A percentile compares a stretch with the other conserved stretches of the same genome.
Conservation (phyloP, 2,888 invertebrate species). For the Teinopalpus imperialis region DNA sequence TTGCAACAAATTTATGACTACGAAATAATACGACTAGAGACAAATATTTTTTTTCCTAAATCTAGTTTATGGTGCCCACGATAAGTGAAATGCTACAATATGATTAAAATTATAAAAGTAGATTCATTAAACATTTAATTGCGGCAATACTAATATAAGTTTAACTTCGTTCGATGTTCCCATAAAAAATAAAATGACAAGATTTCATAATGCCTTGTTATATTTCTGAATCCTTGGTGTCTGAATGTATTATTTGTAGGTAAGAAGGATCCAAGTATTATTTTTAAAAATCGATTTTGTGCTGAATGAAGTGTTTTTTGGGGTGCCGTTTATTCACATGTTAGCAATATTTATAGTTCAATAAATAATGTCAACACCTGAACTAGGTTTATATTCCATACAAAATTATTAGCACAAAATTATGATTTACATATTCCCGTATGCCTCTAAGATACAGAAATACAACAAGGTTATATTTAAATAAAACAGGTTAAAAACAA, state of each 20-base stretch:
- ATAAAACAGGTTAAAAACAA: slow-evolving; percentile 13
- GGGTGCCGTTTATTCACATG: too few relatives aligned
- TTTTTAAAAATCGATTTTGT: too few relatives aligned
- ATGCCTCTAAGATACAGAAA: not conserved
- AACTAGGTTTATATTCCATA: too few relatives aligned
- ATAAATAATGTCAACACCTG: too few relatives aligned
- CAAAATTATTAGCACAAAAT: too few relatives aligned
- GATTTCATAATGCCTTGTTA: slow-evolving; percentile 13
- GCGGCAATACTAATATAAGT: slow-evolving; percentile 7
- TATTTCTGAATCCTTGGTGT: too few relatives aligned
- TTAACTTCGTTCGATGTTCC: slow-evolving; percentile 21
- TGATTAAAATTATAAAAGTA: slow-evolving; percentile 20
- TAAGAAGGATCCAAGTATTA: too few relatives aligned
- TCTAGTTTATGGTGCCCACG: slow-evolving; percentile 24
- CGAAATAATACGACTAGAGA: slow-evolving; percentile 72
- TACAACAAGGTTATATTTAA: not conserved
- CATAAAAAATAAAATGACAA: slow-evolving; percentile 19
- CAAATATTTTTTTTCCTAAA: slow-evolving; percentile 38
- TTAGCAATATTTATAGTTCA: too few relatives aligned
- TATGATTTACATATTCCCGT: not conserved
- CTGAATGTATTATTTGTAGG: too few relatives aligned
- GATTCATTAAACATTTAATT: slow-evolving; percentile 15
- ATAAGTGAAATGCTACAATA: slow-evolving; percentile 17
- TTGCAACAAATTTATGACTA: slow-evolving; percentile 64
- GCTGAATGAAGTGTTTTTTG: too few relatives aligned